Evolutionary conservation across 2,797 vertebrate species (phyloP).

Genomic region (Microcaecilia unicolor): DNA sequence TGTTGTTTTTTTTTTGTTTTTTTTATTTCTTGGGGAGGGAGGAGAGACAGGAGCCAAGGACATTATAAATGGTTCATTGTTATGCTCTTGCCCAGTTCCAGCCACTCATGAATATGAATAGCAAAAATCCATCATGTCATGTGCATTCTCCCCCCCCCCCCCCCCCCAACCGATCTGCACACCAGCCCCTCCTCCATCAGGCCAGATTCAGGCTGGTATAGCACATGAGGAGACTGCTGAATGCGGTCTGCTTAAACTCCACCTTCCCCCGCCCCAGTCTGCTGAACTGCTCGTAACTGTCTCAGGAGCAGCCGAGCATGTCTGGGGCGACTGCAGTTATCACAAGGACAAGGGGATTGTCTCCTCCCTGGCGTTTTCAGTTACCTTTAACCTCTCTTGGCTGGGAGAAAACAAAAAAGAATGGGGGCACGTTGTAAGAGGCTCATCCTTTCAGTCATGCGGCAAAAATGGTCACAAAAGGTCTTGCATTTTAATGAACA

Average conservation of each 20-base stretch:
- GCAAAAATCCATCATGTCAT: background rate
- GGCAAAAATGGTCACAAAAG: constrained; percentile 1
- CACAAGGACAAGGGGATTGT: constrained; percentile 11
- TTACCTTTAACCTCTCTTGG: constrained; percentile 11
- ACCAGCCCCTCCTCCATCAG: too few relatives aligned
- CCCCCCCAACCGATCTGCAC: too few relatives aligned
- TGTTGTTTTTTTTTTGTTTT: background rate
- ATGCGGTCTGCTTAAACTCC: background rate
- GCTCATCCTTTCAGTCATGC: background rate
- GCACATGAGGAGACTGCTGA: background rate
- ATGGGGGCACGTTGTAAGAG: background rate
- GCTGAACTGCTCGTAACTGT: constrained; percentile 20
- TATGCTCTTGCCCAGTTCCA: background rate
- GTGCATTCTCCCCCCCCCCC: background rate
- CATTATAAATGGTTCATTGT: too few relatives aligned
- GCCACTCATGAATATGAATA: constrained; percentile 21
- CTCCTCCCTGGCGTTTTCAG: background rate
- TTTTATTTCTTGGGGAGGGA: background rate
- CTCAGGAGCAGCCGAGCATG: constrained; percentile 7
- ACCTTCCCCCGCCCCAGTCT: background rate
- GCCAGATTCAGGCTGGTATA: background rate
- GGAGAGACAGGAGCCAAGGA: background rate
- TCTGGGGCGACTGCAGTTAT: constrained; percentile 4
- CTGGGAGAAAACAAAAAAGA: constrained; percentile 1
- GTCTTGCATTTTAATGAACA: constrained; percentile 4